These are phyloP conservation scores for Ferrisia virgata DNA, from an alignment of 2,888 invertebrate species.

Conservation along the genomic window DNA sequence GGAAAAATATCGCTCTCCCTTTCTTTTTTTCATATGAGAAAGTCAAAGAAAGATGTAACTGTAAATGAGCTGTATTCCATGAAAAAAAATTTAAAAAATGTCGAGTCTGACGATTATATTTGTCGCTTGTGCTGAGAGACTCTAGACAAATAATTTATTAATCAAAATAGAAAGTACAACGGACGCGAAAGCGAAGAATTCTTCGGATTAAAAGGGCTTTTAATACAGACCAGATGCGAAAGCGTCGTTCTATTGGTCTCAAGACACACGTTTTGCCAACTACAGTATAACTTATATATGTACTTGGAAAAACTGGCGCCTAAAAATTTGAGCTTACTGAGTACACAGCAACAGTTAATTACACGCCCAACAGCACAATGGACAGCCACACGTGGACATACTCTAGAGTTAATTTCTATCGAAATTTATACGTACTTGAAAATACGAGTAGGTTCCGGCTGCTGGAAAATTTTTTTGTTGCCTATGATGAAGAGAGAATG, in stretches of 20 bases:
- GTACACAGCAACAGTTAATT: slow-evolving; percentile 1
- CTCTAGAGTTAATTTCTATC: neutral
- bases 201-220: neutral
- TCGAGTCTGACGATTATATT: too few species aligned
- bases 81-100: too few species aligned
- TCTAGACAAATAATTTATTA: neutral
- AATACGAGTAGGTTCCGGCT: neutral
- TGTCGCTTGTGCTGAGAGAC: too few species aligned
- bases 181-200: neutral
- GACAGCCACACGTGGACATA: neutral
- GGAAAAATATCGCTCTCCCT: too few species aligned
- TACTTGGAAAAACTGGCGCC: neutral
- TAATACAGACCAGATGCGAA: neutral
- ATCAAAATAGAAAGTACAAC: neutral
- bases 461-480: neutral
- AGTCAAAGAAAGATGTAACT: too few species aligned
- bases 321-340: neutral
- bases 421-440: neutral
- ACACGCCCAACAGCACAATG: neutral
- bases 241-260: neutral
- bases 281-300: neutral
- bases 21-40: too few species aligned
- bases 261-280: neutral
- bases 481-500: neutral
- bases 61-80: too few species aligned